A percentile compares a stretch with the other conserved stretches of the same genome.
Evolutionary conservation across 2,113 vertebrate genomes (phyloP).

Genomic region (Nerophis ophidion): DNA sequence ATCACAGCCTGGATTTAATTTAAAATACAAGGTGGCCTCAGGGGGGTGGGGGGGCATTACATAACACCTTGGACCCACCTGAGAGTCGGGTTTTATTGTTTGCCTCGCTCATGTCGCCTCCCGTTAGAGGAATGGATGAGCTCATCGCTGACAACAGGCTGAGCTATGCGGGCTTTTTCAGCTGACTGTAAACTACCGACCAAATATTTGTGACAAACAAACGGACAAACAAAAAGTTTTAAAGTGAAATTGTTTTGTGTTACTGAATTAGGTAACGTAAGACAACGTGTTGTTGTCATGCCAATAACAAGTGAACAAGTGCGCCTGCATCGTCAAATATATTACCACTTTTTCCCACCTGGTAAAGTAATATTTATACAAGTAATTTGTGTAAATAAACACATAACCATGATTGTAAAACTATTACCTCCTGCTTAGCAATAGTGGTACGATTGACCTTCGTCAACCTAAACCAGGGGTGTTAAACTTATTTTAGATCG

Average conservation of each 20-base stretch:
- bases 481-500: too few species aligned
- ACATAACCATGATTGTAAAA: background rate
- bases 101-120: slow-evolving; percentile 48
- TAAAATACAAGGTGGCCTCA: slow-evolving; percentile 34
- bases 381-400: background rate
- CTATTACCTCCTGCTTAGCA: background rate
- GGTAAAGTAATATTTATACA: background rate
- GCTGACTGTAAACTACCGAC: slow-evolving; percentile 16
- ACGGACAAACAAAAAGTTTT: background rate
- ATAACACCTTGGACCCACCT: slow-evolving; percentile 53
- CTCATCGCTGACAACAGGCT: slow-evolving; percentile 56
- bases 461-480: background rate
- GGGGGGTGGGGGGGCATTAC: slow-evolving; percentile 19
- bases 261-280: background rate
- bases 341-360: background rate
- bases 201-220: background rate
- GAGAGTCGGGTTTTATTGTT: slow-evolving; percentile 48
- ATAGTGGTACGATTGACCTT: background rate
- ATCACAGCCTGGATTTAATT: slow-evolving; percentile 40
- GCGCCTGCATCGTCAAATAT: background rate
- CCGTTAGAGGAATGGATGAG: slow-evolving; percentile 61
- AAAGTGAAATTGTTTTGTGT: background rate
- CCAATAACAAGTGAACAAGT: background rate
- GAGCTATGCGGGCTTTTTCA: slow-evolving; percentile 33
- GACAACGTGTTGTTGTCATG: background rate